Evolutionary conservation across 2,797 vertebrate genomes (phyloP).

Genomic region (Onychomys leucogaster): DNA sequence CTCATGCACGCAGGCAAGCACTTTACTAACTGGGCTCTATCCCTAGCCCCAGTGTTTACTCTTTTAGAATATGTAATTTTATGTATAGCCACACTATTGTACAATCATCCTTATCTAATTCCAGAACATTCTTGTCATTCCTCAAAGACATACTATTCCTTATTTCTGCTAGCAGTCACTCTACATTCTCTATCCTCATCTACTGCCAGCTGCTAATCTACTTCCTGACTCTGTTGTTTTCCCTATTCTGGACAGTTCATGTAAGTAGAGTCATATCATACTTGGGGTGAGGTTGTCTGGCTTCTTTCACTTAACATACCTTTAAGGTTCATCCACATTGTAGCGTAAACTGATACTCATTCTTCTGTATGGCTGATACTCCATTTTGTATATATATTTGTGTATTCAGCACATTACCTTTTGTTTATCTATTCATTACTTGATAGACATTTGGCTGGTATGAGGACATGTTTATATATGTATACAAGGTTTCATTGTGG

Average conservation of each 20-base stretch:
- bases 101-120: constrained; percentile 4
- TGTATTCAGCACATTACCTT: background rate
- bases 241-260: constrained; percentile 3
- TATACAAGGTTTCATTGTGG: constrained; percentile 33
- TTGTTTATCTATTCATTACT: background rate
- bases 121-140: constrained; percentile 15
- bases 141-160: background rate
- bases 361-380: constrained; percentile 10
- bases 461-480: background rate
- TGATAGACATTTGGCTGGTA: constrained; percentile 16
- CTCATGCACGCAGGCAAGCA: background rate
- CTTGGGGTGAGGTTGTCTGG: background rate
- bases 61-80: constrained; percentile 9
- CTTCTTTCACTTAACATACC: background rate
- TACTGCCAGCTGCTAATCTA: background rate
- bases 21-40: background rate
- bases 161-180: background rate
- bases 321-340: background rate
- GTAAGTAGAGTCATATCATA: background rate
- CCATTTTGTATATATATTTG: background rate
- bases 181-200: background rate
- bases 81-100: background rate
- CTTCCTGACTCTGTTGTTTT: background rate
- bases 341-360: background rate
- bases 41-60: background rate